These are phyloP conservation scores for Parapsyche elsis DNA, from an alignment of 1,140 invertebrate species.

Conservation along the genomic window DNA sequence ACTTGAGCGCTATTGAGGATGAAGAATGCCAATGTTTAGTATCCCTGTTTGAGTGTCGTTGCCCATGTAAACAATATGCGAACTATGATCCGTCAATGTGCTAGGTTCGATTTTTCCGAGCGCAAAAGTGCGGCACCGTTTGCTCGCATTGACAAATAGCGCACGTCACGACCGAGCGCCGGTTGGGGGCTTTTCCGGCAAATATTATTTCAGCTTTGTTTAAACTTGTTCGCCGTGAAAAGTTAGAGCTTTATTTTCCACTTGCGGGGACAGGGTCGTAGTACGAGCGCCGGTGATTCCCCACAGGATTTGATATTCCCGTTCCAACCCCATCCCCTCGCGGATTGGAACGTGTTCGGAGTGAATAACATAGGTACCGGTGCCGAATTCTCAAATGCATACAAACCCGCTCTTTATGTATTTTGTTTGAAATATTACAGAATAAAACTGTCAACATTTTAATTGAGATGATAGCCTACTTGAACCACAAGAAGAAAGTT, in stretches of 20 bases:
- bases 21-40: not conserved
- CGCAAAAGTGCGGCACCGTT: not conserved
- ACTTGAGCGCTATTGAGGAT: not conserved
- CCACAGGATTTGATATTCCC: conserved; percentile 40
- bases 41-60: not conserved
- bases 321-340: not conserved
- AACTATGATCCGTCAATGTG: conserved; percentile 32
- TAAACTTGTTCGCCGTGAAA: conserved; percentile 44
- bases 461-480: too few relatives aligned
- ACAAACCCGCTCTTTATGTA: too few relatives aligned
- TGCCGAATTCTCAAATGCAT: too few relatives aligned
- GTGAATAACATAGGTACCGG: not conserved
- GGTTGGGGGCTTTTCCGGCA: conserved; percentile 23
- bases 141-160: conserved; percentile 40
- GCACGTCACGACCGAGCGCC: conserved; percentile 14
- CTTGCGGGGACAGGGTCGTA: conserved; percentile 3
- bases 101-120: not conserved
- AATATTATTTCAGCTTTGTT: conserved; percentile 47
- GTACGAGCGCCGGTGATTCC: conserved; percentile 14
- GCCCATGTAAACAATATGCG: not conserved
- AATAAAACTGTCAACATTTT: too few relatives aligned
- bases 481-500: too few relatives aligned
- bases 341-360: conserved; percentile 16
- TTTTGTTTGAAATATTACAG: too few relatives aligned
- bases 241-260: conserved; percentile 42